These are phyloP conservation scores for Zaprionus camerounensis DNA, from an alignment of 1,140 invertebrate genomes.

Conservation along the genomic window DNA sequence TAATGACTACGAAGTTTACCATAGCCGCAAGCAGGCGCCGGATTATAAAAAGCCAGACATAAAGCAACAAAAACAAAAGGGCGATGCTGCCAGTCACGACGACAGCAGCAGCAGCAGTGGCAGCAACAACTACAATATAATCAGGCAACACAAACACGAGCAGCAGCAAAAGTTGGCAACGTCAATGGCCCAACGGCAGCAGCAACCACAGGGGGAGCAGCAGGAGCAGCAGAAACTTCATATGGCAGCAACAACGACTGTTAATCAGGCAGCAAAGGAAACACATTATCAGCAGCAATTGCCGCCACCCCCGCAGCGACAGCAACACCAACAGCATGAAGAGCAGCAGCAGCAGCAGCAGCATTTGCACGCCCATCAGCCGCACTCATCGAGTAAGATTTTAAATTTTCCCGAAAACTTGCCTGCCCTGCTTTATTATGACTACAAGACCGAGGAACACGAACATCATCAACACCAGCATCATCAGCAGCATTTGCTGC, in stretches of 20 bases:
- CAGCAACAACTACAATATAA: conserved; percentile 69
- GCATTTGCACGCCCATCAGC: conserved; percentile 44
- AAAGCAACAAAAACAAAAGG: conserved; percentile 58
- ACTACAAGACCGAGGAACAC: conserved; percentile 82
- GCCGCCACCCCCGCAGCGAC: conserved; percentile 34
- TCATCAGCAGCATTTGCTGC: conserved; percentile 80
- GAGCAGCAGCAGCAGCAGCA: conserved; percentile 45
- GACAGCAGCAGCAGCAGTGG: conserved; percentile 50
- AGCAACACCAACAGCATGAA: conserved; percentile 37
- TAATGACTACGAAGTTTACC: conserved; percentile 79
- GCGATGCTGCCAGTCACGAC: conserved; percentile 34
- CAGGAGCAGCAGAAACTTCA: conserved; percentile 30
- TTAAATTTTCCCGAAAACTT: conserved; percentile 82
- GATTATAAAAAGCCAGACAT: conserved; percentile 64
- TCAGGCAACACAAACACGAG: conserved; percentile 69
- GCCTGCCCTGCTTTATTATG: conserved; percentile 78
- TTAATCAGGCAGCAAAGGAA: conserved; percentile 73
- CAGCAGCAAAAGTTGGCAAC: conserved; percentile 36
- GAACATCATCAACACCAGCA: conserved; percentile 82
- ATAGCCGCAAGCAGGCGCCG: conserved; percentile 64
- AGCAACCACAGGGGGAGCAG: conserved; percentile 36
- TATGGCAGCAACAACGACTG: conserved; percentile 32
- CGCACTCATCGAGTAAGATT: conserved; percentile 73
- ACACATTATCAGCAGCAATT: conserved; percentile 67
- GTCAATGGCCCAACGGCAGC: conserved; percentile 37